These are phyloP conservation scores for Mormyrus lacerda DNA, from an alignment of 2,113 vertebrate genomes.

Conservation along the genomic window DNA sequence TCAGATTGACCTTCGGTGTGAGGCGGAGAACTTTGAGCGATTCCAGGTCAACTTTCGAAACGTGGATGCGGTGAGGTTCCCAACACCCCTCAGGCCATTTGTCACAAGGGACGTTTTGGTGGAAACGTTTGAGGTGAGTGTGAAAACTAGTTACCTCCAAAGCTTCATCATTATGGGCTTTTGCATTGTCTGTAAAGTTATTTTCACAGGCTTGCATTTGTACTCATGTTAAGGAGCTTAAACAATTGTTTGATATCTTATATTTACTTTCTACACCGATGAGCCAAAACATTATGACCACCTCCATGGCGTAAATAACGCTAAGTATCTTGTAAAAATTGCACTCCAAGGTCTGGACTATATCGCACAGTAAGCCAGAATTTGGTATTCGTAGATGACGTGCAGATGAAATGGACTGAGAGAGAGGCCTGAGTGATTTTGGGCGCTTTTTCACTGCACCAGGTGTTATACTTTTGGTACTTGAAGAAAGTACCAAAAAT, in stretches of 20 bases:
- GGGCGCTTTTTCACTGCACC: not conserved
- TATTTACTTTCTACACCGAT: not conserved
- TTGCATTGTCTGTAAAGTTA: not conserved
- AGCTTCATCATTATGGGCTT: not conserved
- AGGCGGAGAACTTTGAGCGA: constrained; percentile 81
- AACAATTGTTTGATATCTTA: not conserved
- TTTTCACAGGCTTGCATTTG: not conserved
- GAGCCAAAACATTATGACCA: not conserved
- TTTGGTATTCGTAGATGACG: not conserved
- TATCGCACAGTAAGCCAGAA: not conserved
- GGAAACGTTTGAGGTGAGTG: constrained; percentile 86
- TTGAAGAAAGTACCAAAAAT: not conserved
- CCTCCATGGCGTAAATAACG: not conserved
- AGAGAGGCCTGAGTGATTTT: not conserved
- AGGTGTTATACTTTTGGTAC: no score
- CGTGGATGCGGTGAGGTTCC: constrained; percentile 80
- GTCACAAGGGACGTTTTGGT: constrained; percentile 79
- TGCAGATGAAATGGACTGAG: not conserved
- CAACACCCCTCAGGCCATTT: constrained; percentile 78
- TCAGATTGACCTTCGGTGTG: constrained; percentile 85
- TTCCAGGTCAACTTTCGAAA: constrained; percentile 79
- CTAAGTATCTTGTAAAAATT: not conserved
- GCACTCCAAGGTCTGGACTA: not conserved
- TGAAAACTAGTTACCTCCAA: not conserved
- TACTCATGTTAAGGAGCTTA: not conserved